phyloP scores from a whole-genome alignment of 2,888 invertebrate species.

The Baccha elongata region DNA sequence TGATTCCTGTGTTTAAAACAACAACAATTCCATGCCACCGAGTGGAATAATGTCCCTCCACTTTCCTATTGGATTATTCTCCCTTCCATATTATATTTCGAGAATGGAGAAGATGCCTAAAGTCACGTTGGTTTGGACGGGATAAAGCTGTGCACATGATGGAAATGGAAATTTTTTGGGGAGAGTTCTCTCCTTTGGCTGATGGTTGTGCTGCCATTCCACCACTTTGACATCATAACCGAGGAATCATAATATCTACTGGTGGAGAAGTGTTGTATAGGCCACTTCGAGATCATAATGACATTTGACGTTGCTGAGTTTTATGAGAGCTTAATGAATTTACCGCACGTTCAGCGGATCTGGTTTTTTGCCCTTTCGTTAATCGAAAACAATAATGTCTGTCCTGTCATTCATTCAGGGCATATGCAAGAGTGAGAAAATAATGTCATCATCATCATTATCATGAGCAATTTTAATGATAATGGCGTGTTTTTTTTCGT shows the following conservation, averaged over 20 bases:
- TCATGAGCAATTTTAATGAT: too few species aligned
- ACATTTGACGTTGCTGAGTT: slow-evolving; percentile 35
- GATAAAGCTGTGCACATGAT: neutral
- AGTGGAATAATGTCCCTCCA: slow-evolving; percentile 51
- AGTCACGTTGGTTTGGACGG: too few species aligned
- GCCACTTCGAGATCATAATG: slow-evolving; percentile 6
- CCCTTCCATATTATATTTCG: slow-evolving; percentile 69
- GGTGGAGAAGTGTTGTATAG: slow-evolving; percentile 39
- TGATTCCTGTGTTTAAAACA: slow-evolving; percentile 49
- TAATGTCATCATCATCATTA: slow-evolving; percentile 44
- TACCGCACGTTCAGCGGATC: slow-evolving; percentile 78
- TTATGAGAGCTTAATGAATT: slow-evolving; percentile 80
- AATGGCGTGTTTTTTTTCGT: slow-evolving; percentile 52
- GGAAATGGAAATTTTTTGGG: slow-evolving; percentile 38
- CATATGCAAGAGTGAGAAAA: slow-evolving; percentile 4
- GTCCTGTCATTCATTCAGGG: neutral
- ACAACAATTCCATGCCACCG: slow-evolving; percentile 46
- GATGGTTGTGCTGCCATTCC: slow-evolving; percentile 17
- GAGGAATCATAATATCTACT: neutral
- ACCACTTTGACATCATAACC: neutral
- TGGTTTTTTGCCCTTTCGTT: slow-evolving; percentile 67
- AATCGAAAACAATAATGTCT: neutral
- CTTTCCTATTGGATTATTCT: slow-evolving; percentile 65
- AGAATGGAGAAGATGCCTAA: slow-evolving; percentile 70
- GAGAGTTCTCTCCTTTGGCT: slow-evolving; percentile 58